Evolutionary conservation across 2,797 vertebrate species (phyloP), one percentile per base, ranked within the genome.

Genomic region (Lycodopsis pacificus): DNA sequence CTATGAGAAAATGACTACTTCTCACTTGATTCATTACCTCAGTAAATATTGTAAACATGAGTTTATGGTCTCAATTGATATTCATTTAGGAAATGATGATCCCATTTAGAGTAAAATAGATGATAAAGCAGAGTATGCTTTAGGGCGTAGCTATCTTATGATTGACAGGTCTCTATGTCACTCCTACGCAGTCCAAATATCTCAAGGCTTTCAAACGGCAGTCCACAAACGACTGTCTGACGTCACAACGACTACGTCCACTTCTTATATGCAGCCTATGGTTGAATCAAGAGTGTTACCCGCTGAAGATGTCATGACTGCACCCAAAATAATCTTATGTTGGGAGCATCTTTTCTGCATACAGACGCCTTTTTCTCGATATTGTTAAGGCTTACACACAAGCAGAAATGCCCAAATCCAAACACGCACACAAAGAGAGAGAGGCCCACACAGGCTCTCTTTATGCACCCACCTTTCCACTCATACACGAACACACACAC

Each of bases 401-500:
- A 40, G 15, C 22, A 42, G 25, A 48, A 68, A 56, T 40, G 20
- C 19, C 48, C 6, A 19, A 66, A 70, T 73, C 17, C 59, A 66
- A 64, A 73, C 19, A 42, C 25, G 63, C 19, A 69, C 34, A 38
- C 13, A 69, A 14, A 64, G 42, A 19, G 5, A 19, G 5, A 53
- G 9, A 6, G 10, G 22, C 51, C 51, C 40, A 71, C 42, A 53
- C 34, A 76, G 20, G 56, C 17, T 11, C 20, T 36, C 4, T 53
- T 42, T 30, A 5, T 22, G 7, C 19, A 84, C 58, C 32, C 53
- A 63, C 19, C 38, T 32, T 30, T 17, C 49, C 38, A 56, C 63
- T 48, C 57, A 40, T 65, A 71, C 19, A 59, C 6, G 38, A 25
- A 54, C 46, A 65, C 58, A n/a, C 48, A 34, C 53, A 70, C 59